Evolutionary conservation across 2,797 vertebrate genomes (phyloP).

Genomic region (Gouania willdenowi): DNA sequence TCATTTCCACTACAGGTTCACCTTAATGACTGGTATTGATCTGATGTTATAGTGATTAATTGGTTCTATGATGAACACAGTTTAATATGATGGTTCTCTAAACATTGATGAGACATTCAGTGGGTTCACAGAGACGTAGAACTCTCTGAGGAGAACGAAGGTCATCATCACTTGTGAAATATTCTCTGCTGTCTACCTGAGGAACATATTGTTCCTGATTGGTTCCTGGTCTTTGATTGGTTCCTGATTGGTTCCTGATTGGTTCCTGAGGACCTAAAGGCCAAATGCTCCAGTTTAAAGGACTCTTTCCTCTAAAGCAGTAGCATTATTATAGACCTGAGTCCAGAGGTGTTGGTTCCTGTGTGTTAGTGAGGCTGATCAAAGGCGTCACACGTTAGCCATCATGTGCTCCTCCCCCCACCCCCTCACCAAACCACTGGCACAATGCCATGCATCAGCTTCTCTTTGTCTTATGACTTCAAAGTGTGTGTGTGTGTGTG

Average conservation of each 20-base stretch:
- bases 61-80: no score
- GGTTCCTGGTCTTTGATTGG: no score
- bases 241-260: constrained; percentile 18
- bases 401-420: constrained; percentile 32
- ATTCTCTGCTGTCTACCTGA: no score
- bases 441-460: constrained; percentile 32
- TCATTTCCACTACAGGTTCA: no score
- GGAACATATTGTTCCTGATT: no score
- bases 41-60: no score
- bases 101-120: no score
- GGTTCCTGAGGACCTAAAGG: constrained; percentile 36
- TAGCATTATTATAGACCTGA: constrained; percentile 50
- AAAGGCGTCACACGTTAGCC: constrained; percentile 49
- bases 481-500: constrained; percentile 57
- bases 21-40: no score
- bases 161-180: no score
- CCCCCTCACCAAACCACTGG: constrained; percentile 33
- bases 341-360: constrained; percentile 56
- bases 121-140: no score
- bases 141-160: no score
- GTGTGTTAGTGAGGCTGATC: constrained; percentile 57
- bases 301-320: constrained; percentile 41
- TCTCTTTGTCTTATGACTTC: constrained; percentile 66
- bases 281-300: constrained; percentile 50
- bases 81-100: no score